Base-by-base conservation (phyloP, 2,113 vertebrate species). In the Burhinus bistriatus region DNA sequence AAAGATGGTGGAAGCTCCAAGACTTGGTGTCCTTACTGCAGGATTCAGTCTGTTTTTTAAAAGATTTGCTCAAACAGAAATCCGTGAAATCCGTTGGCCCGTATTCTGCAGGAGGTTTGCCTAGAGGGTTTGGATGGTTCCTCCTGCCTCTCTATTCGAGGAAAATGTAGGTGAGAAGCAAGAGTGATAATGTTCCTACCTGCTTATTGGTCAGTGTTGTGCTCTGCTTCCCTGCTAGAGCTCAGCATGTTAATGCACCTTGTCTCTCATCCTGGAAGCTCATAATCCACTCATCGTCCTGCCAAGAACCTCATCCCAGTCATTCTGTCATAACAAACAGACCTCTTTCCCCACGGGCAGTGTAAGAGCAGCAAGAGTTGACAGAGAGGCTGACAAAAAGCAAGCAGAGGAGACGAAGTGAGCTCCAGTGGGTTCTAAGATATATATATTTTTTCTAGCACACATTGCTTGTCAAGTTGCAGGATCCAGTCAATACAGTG, bases 401-500 rank as follows among this genome's bases (percentile, higher is more conserved):
- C 87, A 18, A 78, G 70, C 77, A n/a, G 54, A 94, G 73, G 58
- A 85, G 69, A 87, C 5, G 1, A 45, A 89, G 64, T 18, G 26
- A 87, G 51, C 89, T 84, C 94, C 72, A 64, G 68, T 64, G 77
- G 20, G 5, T 64, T 86, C 90, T 57, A 49, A 91, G 77, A 68
- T 80, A 40, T 5, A 70, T 58, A 12, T 54, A 62, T 42, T 42
- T 92, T 89, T 83, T 47, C 79, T 42, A 94, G 77, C 40, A 49
- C 26, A 58, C 57, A 5, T 9, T 40, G 29, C 76, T 77, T 83
- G 95, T 94, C 95, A 97, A 93, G 68, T 30, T 42, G 19, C 85
- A 97, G 83, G 88, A 90, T 84, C 68, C 94, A 96, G 95, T 97
- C 97, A 82, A 95, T 96, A 96, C 70, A 95, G 93, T 96, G 91